These are phyloP conservation scores for Parotocinclus haroldoi DNA, from an alignment of 2,797 vertebrate genomes.

Conservation along the genomic window DNA sequence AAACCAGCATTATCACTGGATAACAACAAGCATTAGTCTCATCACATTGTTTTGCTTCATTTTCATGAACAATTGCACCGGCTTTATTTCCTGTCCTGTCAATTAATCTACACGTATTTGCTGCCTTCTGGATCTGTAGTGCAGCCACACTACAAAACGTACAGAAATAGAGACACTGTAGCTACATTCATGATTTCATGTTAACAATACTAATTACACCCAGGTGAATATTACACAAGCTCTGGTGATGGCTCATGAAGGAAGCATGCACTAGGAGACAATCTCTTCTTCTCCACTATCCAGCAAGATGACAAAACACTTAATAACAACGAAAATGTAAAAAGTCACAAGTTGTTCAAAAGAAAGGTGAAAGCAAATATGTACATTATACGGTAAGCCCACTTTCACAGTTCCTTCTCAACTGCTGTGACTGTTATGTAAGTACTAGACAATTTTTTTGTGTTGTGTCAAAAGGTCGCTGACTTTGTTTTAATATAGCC, in stretches of 20 bases:
- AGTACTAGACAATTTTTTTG: neutral
- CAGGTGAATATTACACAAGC: conserved; percentile 17
- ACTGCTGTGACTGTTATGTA: neutral
- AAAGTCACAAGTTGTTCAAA: neutral
- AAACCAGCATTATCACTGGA: neutral
- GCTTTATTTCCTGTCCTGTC: conserved; percentile 12
- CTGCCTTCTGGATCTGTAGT: neutral
- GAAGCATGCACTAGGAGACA: neutral
- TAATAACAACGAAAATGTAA: conserved; percentile 7
- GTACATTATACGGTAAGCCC: neutral
- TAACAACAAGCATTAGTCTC: too few relatives aligned
- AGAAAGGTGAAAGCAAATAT: neutral
- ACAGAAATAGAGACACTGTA: conserved; percentile 18
- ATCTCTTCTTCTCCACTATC: neutral
- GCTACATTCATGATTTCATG: neutral
- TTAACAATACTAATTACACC: conserved; percentile 16
- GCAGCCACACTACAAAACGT: neutral
- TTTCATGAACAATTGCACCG: neutral
- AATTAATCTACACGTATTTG: neutral
- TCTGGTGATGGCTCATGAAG: neutral
- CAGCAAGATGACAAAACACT: conserved; percentile 4
- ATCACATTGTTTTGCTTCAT: neutral
- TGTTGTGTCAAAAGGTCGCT: neutral
- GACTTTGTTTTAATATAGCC: too few relatives aligned
- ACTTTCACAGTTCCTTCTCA: neutral